Evolutionary conservation across 1,140 invertebrate species (phyloP).

Genomic region (Plectus sambesii): DNA sequence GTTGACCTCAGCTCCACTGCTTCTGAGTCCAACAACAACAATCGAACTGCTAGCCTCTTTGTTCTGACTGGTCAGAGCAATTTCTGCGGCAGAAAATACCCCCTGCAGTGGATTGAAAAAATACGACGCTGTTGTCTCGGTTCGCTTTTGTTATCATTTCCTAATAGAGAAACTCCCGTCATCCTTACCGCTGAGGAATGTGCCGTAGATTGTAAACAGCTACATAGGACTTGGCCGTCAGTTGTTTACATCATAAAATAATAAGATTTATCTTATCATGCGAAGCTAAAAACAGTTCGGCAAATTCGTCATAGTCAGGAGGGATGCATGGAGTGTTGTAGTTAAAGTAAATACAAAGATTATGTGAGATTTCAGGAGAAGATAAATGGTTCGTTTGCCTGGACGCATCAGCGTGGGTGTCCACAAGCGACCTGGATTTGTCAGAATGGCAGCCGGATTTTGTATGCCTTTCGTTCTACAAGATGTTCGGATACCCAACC

Average conservation of each 20-base stretch:
- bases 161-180: not conserved
- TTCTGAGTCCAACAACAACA: not conserved
- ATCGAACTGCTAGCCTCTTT: conserved; percentile 59
- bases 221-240: too few species aligned
- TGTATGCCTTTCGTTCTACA: conserved; percentile 84
- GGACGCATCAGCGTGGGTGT: conserved; percentile 70
- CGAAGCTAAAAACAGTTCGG: conserved; percentile 16
- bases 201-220: too few species aligned
- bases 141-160: conserved; percentile 18
- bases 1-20: conserved; percentile 4
- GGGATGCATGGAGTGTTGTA: too few species aligned
- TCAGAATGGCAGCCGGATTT: conserved; percentile 66
- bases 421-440: conserved; percentile 68
- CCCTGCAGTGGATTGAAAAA: conserved; percentile 63
- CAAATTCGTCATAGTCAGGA: conserved; percentile 42
- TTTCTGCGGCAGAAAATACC: conserved; percentile 80
- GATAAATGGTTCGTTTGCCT: conserved; percentile 66
- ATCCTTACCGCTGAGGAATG: too few species aligned
- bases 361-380: conserved; percentile 32
- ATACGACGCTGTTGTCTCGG: conserved; percentile 51
- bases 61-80: conserved; percentile 84
- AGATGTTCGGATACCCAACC: conserved; percentile 93
- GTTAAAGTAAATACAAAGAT: conserved; percentile 14
- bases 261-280: too few species aligned
- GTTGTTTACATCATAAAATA: too few species aligned